Evolutionary conservation across 1,140 invertebrate genomes (phyloP).

Genomic region (Papilio dardanus): DNA sequence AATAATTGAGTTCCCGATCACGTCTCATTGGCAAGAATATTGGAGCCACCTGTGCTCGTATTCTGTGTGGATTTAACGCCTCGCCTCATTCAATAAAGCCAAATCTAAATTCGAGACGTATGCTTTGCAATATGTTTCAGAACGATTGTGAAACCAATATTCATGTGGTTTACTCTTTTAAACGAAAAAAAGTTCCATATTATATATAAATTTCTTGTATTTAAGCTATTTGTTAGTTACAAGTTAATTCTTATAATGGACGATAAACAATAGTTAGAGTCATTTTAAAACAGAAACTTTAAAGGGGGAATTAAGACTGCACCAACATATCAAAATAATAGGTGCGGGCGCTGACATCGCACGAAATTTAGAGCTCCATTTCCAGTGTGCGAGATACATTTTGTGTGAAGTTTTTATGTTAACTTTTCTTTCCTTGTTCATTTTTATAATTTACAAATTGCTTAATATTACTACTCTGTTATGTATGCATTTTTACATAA

Average conservation of each 20-base stretch:
- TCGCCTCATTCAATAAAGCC: constrained; percentile 76
- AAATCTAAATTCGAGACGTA: constrained; percentile 77
- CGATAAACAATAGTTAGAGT: not conserved
- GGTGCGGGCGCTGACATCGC: constrained; percentile 14
- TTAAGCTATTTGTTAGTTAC: not conserved
- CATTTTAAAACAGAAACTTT: not conserved
- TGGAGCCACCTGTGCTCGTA: constrained; percentile 78
- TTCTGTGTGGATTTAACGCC: constrained; percentile 79
- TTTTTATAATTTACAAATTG: not conserved
- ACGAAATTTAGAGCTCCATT: constrained; percentile 13
- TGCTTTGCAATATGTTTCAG: constrained; percentile 43
- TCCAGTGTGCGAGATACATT: constrained; percentile 16
- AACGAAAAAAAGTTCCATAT: not conserved
- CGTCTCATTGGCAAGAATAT: constrained; percentile 80
- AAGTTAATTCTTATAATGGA: not conserved
- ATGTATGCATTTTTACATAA: no score
- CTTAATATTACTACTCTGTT: not conserved
- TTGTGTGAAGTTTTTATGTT: constrained; percentile 12
- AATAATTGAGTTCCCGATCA: constrained; percentile 67
- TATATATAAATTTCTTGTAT: not conserved
- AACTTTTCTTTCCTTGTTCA: not conserved
- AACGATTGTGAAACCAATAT: constrained; percentile 28
- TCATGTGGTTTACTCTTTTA: not conserved
- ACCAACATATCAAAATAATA: constrained; percentile 27
- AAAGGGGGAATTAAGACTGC: constrained; percentile 20